phyloP scores from a whole-genome alignment of 2,888 invertebrate species.

The Phania funesta region DNA sequence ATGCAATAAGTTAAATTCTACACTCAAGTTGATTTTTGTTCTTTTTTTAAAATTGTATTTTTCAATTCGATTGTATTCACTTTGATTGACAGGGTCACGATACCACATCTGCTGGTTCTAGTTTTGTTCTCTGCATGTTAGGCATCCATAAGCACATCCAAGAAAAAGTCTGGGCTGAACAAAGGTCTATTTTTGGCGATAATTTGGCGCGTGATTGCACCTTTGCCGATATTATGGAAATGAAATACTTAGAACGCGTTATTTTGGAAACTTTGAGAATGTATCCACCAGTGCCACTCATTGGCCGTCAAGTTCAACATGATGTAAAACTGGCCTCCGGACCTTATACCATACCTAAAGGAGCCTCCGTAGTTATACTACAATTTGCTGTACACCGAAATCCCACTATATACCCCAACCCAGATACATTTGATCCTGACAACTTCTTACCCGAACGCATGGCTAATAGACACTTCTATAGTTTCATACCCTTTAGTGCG shows the following conservation, averaged over 20 bases:
- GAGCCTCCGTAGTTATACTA: conserved; percentile 85
- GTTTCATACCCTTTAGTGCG: conserved; percentile 90
- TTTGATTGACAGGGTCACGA: conserved; percentile 85
- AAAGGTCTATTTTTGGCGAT: conserved; percentile 89
- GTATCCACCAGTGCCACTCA: conserved; percentile 90
- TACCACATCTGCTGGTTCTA: conserved; percentile 92
- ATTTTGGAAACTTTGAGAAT: conserved; percentile 88
- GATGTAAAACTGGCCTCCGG: conserved; percentile 85
- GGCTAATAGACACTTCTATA: conserved; percentile 88
- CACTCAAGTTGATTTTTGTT: too few species aligned
- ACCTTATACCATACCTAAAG: conserved; percentile 85
- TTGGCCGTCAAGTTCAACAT: conserved; percentile 86
- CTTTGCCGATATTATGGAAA: conserved; percentile 88
- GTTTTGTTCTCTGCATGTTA: conserved; percentile 91
- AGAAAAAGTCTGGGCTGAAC: conserved; percentile 86
- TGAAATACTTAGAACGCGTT: conserved; percentile 91
- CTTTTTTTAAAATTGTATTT: not conserved
- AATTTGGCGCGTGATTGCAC: conserved; percentile 86
- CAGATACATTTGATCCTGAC: conserved; percentile 88
- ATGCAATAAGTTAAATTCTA: not conserved
- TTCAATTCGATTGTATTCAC: not conserved
- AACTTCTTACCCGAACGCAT: conserved; percentile 89
- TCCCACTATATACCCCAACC: conserved; percentile 85
- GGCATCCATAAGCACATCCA: conserved; percentile 91
- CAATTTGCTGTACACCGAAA: conserved; percentile 86